phyloP scores from a whole-genome alignment of 2,797 vertebrate genomes.

The Staurois parvus region DNA sequence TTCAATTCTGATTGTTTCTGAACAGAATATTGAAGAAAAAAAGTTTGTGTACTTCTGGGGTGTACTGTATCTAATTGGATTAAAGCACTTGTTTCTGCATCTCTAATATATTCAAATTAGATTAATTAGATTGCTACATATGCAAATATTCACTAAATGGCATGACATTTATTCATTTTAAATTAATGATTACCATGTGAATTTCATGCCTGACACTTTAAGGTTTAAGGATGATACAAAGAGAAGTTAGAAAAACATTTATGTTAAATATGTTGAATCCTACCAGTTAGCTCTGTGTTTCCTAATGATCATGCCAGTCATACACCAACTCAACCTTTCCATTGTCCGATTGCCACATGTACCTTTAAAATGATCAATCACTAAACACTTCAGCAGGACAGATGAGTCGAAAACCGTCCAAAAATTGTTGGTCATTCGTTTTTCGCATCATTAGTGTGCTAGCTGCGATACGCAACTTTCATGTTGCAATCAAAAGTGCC shows the following conservation, averaged over 20 bases:
- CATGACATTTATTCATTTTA: conserved; percentile 43
- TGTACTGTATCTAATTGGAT: conserved; percentile 33
- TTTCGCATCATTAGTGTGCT: too few species aligned
- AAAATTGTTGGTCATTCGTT: too few species aligned
- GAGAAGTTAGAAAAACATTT: conserved; percentile 1
- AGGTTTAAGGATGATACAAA: conserved; percentile 11
- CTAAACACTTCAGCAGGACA: too few species aligned
- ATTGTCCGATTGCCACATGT: neutral
- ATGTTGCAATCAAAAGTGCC: too few species aligned
- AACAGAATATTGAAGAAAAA: conserved; percentile 3
- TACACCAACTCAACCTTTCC: neutral
- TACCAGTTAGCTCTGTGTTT: neutral
- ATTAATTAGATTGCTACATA: conserved; percentile 43
- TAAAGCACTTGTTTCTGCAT: conserved; percentile 24
- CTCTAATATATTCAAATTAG: conserved; percentile 55
- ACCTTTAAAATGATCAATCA: neutral
- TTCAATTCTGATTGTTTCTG: neutral
- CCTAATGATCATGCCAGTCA: neutral
- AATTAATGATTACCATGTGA: conserved; percentile 34
- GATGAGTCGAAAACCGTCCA: too few species aligned
- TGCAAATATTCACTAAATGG: conserved; percentile 43
- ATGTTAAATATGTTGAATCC: neutral
- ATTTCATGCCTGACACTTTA: conserved; percentile 41
- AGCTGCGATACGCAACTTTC: too few species aligned
- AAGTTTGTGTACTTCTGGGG: neutral